Evolutionary conservation across 2,888 invertebrate species (phyloP).

Genomic region (Hydropsyche betteni): DNA sequence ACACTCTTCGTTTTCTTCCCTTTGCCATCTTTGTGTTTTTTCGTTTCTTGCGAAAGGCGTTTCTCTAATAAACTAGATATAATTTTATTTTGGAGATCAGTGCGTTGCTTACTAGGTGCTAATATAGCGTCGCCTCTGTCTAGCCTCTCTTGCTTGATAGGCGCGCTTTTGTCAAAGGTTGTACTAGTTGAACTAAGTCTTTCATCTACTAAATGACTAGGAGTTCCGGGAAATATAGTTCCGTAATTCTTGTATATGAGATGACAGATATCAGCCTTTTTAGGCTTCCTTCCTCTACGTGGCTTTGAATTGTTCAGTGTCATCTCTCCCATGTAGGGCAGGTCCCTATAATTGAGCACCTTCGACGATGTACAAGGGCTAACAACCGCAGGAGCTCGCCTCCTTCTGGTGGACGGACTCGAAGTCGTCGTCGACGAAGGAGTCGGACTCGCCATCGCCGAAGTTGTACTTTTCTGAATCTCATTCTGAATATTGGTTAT

Average conservation of each 20-base stretch:
- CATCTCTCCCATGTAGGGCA: slow-evolving; percentile 94
- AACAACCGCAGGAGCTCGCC: slow-evolving; percentile 56
- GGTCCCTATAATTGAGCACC: slow-evolving; percentile 79
- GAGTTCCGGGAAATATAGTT: slow-evolving; percentile 82
- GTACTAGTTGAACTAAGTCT: slow-evolving; percentile 55
- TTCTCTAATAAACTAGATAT: slow-evolving; percentile 76
- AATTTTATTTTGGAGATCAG: slow-evolving; percentile 73
- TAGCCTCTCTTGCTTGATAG: slow-evolving; percentile 51
- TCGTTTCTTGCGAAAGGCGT: slow-evolving; percentile 74
- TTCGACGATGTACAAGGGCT: slow-evolving; percentile 57
- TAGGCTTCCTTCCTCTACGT: slow-evolving; percentile 85
- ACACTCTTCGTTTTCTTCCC: slow-evolving; percentile 42
- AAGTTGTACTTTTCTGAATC: slow-evolving; percentile 56
- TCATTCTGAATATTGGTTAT: slow-evolving; percentile 78
- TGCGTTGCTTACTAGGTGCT: slow-evolving; percentile 61
- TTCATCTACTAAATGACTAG: slow-evolving; percentile 65
- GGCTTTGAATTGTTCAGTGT: slow-evolving; percentile 89
- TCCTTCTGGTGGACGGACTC: slow-evolving; percentile 34
- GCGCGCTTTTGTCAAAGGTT: slow-evolving; percentile 56
- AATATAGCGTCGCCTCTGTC: slow-evolving; percentile 53
- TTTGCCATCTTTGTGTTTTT: slow-evolving; percentile 59
- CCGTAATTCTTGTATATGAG: slow-evolving; percentile 92
- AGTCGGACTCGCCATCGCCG: slow-evolving; percentile 56
- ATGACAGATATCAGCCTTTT: slow-evolving; percentile 92
- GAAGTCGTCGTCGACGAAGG: slow-evolving; percentile 54